A percentile compares a stretch with the other conserved stretches of the same genome.
phyloP scores from a whole-genome alignment of 2,113 vertebrate species.

The Dasyurus viverrinus region DNA sequence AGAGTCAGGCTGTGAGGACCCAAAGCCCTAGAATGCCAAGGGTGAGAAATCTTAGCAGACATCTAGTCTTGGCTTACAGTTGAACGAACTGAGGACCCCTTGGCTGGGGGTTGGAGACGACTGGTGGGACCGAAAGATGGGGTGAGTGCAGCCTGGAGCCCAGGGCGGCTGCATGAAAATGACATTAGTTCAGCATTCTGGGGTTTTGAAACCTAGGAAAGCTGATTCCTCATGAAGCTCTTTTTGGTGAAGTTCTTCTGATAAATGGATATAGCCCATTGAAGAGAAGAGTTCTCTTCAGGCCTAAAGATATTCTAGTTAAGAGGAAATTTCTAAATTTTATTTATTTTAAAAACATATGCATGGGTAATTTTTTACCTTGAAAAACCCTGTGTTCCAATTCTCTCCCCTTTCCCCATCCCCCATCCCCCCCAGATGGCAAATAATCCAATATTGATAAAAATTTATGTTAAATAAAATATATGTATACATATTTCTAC shows the following conservation, averaged over 20 bases:
- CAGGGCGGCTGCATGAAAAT: slow-evolving; percentile 13
- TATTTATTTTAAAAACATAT: too few relatives aligned
- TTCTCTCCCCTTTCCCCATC: too few relatives aligned
- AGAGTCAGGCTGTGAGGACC: background rate
- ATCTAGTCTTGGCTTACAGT: background rate
- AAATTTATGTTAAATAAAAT: too few relatives aligned
- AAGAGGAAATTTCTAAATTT: slow-evolving; percentile 27
- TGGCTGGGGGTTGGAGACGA: background rate
- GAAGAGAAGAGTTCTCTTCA: background rate
- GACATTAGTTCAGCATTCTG: background rate
- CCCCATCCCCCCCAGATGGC: too few relatives aligned
- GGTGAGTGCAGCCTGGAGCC: background rate
- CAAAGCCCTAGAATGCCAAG: background rate
- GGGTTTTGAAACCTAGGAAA: slow-evolving; percentile 13
- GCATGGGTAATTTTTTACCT: too few relatives aligned
- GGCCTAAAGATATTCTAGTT: slow-evolving; percentile 21
- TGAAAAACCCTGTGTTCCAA: too few relatives aligned
- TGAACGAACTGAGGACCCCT: background rate
- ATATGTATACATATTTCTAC: too few relatives aligned
- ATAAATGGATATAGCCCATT: background rate
- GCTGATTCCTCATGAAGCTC: background rate
- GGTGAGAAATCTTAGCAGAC: background rate
- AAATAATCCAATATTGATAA: too few relatives aligned
- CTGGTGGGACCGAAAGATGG: background rate
- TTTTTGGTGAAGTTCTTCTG: background rate